Conservation (phyloP, 2,888 invertebrate genomes). For the Agapostemon virescens region DNA sequence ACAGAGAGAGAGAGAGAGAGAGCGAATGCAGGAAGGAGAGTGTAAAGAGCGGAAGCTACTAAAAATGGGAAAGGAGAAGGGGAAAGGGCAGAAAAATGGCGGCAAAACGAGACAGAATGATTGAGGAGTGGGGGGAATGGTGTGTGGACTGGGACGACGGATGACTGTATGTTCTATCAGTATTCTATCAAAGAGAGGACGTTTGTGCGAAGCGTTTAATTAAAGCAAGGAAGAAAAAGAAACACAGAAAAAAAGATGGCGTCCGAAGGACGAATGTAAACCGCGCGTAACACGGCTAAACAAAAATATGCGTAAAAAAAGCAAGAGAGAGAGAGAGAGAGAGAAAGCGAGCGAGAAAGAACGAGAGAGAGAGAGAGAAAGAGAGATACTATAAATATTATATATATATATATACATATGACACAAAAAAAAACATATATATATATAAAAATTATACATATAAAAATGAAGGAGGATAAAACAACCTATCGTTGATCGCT, state of each 20-base stretch:
- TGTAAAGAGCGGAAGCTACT: background rate
- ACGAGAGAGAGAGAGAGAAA: background rate
- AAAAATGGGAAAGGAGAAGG: background rate
- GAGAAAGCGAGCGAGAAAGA: constrained; percentile 4
- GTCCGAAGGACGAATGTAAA: constrained; percentile 23
- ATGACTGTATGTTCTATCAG: constrained; percentile 75
- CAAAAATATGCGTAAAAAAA: background rate
- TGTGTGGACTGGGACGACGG: constrained; percentile 45
- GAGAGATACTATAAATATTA: constrained; percentile 38
- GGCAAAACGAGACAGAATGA: background rate
- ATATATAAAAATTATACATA: constrained; percentile 47
- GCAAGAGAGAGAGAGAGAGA: background rate
- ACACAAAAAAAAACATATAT: constrained; percentile 27
- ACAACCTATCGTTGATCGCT: constrained; percentile 66
- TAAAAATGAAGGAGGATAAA: constrained; percentile 37
- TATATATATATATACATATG: constrained; percentile 53
- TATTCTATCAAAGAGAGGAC: constrained; percentile 71
- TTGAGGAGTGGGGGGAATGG: background rate
- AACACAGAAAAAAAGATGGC: background rate
- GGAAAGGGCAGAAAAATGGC: background rate
- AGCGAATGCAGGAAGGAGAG: background rate
- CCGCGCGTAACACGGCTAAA: constrained; percentile 30
- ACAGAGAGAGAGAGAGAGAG: constrained; percentile 12
- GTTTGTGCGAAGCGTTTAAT: constrained; percentile 41
- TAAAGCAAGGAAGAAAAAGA: background rate